Base-by-base conservation (phyloP, 2,113 vertebrate genomes). In the Crypturellus undulatus region DNA sequence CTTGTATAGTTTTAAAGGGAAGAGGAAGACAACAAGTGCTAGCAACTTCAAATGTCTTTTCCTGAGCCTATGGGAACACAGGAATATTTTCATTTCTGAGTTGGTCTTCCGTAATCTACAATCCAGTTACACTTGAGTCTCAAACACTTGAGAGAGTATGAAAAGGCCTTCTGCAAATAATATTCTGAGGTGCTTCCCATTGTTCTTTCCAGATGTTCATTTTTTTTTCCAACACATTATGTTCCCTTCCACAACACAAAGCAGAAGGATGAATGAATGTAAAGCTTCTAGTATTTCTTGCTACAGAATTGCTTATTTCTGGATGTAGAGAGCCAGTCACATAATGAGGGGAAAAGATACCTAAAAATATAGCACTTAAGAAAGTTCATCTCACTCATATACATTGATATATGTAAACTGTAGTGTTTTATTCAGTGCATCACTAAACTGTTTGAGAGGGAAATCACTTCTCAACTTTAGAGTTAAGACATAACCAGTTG, bases 231-330 rank as follows among this genome's bases (percentile, higher is more conserved):
- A 36, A 25, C 10, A 28, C 8, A 40, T 60, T 64, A 45, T 17
- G 7, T 2, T 89, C 9, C 4, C 54, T 17, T 64, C 26, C 12
- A 32, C 7, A 24, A 2, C 6, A 51, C 2, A 4, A 2, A 43
- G 6, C 7, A 16, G 36, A 59, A 9, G 18, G 3, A 17, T 36
- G 8, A 1, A 1, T 38, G 7, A 1, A 1, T 28, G 4, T 30
- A 19, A 2, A 3, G 2, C 13, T 6, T 51, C 49, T 16, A 22
- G 9, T 26, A 59, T 56, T 63, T 36, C 24, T 40, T 63, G 14
- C 34, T 43, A 22, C 6, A 62, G 20, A 75, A 87, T 52, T 54
- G 5, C 10, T 36, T 16, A 3, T 54, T 68, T 73, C 51, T 45
- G 19, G 18, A 45, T 13, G 10, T 56, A 38, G 18, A 42, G 25